A percentile compares a stretch with the other conserved stretches of the same genome.
Conservation (phyloP, 2,888 invertebrate genomes). For the Plutella xylostella region DNA sequence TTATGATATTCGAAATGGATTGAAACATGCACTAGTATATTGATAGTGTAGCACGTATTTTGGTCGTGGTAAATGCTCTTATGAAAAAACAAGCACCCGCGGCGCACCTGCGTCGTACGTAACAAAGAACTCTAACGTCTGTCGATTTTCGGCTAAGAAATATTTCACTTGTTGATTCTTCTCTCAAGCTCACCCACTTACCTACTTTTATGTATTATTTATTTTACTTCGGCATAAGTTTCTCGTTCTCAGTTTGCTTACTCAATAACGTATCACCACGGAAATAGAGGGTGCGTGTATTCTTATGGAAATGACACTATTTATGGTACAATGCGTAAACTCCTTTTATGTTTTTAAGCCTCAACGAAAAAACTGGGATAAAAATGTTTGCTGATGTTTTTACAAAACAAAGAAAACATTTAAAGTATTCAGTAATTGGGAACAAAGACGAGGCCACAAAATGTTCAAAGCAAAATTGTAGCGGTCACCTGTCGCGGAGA, state of each 20-base stretch:
- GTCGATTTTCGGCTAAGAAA: slow-evolving; percentile 54
- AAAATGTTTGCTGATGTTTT: no score
- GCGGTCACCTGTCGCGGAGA: slow-evolving; percentile 1
- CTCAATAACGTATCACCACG: neutral
- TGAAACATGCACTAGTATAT: no score
- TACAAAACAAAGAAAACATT: no score
- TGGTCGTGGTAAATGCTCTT: slow-evolving; percentile 15
- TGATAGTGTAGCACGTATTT: neutral
- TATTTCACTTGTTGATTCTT: slow-evolving; percentile 61
- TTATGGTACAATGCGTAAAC: no score
- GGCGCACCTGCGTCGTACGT: slow-evolving; percentile 47
- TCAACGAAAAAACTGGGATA: no score
- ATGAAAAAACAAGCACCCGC: slow-evolving; percentile 40
- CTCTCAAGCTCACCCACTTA: slow-evolving; percentile 32
- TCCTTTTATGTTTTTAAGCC: no score
- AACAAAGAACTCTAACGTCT: slow-evolving; percentile 51
- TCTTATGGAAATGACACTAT: neutral
- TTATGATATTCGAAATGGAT: no score
- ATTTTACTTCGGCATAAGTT: slow-evolving; percentile 29
- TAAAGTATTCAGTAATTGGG: neutral
- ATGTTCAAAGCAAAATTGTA: neutral
- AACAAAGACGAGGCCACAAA: neutral
- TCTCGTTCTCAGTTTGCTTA: slow-evolving; percentile 22
- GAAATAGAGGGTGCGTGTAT: neutral
- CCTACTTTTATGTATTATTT: slow-evolving; percentile 39